phyloP scores from a whole-genome alignment of 2,113 vertebrate genomes.

The Globicephala melas region DNA sequence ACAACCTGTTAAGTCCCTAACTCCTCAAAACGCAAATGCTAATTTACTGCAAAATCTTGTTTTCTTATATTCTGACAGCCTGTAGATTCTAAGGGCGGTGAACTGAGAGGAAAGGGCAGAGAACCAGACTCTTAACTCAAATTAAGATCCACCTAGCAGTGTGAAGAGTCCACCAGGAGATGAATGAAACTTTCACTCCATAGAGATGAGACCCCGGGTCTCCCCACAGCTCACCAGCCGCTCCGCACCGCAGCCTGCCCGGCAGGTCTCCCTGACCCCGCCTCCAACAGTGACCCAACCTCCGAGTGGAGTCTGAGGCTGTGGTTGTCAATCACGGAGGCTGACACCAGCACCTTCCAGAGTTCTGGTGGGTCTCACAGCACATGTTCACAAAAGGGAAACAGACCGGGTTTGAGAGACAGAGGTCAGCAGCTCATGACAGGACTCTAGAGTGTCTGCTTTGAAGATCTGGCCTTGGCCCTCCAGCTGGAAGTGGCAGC shows the following conservation, averaged over 20 bases:
- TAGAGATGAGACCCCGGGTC: not conserved
- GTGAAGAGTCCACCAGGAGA: not conserved
- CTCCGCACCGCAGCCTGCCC: too few relatives aligned
- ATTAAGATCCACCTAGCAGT: not conserved
- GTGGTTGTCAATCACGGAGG: not conserved
- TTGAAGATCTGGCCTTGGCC: not conserved
- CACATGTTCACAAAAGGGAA: not conserved
- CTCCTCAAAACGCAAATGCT: not conserved
- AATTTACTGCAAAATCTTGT: not conserved
- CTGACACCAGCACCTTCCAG: not conserved
- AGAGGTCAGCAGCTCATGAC: not conserved
- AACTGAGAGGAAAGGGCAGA: not conserved
- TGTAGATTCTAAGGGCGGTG: not conserved
- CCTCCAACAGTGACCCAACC: not conserved
- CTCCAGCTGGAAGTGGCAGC: not conserved
- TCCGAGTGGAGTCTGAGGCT: not conserved
- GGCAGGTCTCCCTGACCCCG: not conserved
- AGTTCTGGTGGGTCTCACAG: not conserved
- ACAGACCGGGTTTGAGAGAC: not conserved
- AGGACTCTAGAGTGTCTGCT: not conserved
- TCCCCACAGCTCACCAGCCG: not conserved
- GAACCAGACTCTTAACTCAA: not conserved
- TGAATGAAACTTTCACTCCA: not conserved
- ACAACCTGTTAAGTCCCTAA: not conserved
- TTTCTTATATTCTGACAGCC: not conserved